Evolutionary conservation across 1,140 invertebrate genomes (phyloP).

Genomic region (Scaptomyza graminum): DNA sequence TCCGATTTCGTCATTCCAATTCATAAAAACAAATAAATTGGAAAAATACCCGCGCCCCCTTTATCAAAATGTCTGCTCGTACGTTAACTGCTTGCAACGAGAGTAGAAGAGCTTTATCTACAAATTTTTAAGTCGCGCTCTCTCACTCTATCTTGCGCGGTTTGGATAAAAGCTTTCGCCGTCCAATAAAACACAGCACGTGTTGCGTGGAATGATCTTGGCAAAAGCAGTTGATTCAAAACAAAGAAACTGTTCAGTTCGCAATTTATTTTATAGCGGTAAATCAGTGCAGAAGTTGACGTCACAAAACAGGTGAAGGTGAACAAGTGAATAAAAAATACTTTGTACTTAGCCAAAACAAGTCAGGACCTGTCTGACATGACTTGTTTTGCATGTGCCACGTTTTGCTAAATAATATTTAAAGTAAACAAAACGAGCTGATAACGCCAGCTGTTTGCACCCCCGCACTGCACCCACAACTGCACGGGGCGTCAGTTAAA

Average conservation of each 20-base stretch:
- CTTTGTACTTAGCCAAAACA: not conserved
- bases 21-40: slow-evolving; percentile 41
- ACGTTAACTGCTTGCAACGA: slow-evolving; percentile 15
- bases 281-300: slow-evolving; percentile 12
- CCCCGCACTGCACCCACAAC: slow-evolving; percentile 2
- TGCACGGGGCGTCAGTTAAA: not conserved
- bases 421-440: slow-evolving; percentile 36
- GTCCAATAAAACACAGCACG: slow-evolving; percentile 30
- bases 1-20: slow-evolving; percentile 59
- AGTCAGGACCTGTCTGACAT: slow-evolving; percentile 2
- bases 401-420: slow-evolving; percentile 15
- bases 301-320: slow-evolving; percentile 46
- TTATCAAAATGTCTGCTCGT: not conserved
- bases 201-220: slow-evolving; percentile 44
- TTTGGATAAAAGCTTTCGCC: slow-evolving; percentile 49
- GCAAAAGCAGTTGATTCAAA: slow-evolving; percentile 28
- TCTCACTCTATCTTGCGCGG: slow-evolving; percentile 10
- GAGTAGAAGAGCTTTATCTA: slow-evolving; percentile 27
- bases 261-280: slow-evolving; percentile 10
- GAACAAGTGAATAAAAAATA: not conserved
- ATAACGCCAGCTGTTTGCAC: slow-evolving; percentile 20
- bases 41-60: slow-evolving; percentile 39
- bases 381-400: slow-evolving; percentile 5
- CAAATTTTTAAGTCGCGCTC: slow-evolving; percentile 48
- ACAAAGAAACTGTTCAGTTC: slow-evolving; percentile 32